Conservation (phyloP, 2,113 vertebrate species). For the Forbesichthys agassizii region DNA sequence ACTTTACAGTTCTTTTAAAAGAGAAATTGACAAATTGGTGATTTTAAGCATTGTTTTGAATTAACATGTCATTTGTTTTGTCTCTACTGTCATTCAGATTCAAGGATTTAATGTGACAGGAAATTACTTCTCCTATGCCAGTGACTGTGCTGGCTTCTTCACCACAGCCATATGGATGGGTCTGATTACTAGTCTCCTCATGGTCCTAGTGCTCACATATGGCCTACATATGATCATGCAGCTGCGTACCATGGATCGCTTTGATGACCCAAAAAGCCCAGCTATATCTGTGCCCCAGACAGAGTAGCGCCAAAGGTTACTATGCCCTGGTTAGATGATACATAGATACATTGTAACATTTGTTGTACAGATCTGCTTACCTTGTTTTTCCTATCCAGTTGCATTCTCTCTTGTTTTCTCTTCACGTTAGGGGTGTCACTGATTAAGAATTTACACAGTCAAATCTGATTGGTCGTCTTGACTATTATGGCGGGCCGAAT, state of each 20-base stretch:
- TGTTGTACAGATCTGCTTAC: too few species aligned
- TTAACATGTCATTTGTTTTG: not conserved
- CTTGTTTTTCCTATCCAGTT: too few species aligned
- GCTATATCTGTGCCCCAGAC: constrained; percentile 77
- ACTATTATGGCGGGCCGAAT: too few species aligned
- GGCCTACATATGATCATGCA: constrained; percentile 93
- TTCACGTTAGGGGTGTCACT: not conserved
- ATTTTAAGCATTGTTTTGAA: not conserved
- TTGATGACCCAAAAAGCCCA: constrained; percentile 82
- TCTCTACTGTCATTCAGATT: constrained; percentile 75
- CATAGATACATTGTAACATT: too few species aligned
- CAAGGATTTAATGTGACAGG: constrained; percentile 87
- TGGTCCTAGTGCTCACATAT: constrained; percentile 89
- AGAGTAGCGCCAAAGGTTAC: constrained; percentile 33
- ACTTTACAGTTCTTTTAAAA: not conserved
- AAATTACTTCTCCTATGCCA: constrained; percentile 84
- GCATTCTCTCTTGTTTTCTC: not conserved
- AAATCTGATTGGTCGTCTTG: too few species aligned
- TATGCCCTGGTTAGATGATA: not conserved
- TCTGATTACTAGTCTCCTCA: constrained; percentile 84
- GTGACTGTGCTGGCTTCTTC: constrained; percentile 86
- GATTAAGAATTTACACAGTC: too few species aligned
- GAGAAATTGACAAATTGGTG: not conserved
- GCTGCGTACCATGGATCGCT: constrained; percentile 87
- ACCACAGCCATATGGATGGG: constrained; percentile 91